Evolutionary conservation across 1,140 invertebrate genomes (phyloP).

Genomic region (Lepidurus packardi): DNA sequence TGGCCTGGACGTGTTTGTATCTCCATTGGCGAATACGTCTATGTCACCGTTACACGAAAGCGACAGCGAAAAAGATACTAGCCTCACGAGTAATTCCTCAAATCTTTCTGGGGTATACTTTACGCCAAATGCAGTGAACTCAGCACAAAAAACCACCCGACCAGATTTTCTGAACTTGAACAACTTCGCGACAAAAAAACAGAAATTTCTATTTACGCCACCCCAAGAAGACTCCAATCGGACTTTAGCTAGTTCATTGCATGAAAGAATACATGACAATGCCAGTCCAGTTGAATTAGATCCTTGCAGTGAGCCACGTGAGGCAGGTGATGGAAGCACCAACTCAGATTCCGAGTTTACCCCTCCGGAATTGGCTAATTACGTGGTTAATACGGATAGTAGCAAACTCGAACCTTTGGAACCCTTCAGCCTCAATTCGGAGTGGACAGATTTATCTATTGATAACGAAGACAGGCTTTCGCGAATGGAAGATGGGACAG

Average conservation of each 20-base stretch:
- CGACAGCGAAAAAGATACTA: not conserved
- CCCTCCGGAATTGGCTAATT: not conserved
- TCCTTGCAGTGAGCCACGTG: conserved; percentile 21
- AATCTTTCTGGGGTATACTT: not conserved
- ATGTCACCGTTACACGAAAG: conserved; percentile 28
- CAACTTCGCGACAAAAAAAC: conserved; percentile 36
- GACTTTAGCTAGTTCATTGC: not conserved
- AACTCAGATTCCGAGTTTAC: not conserved
- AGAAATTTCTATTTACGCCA: conserved; percentile 38
- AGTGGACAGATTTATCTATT: conserved; percentile 33
- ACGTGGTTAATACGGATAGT: not conserved
- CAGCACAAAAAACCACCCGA: conserved; percentile 3
- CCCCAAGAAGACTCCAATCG: conserved; percentile 35
- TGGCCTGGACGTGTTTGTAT: conserved; percentile 23
- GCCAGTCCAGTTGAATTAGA: conserved; percentile 16
- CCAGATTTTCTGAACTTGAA: conserved; percentile 42
- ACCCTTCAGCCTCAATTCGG: conserved; percentile 47
- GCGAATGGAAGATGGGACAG: conserved; percentile 35
- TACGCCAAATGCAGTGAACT: not conserved
- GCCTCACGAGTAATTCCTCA: not conserved
- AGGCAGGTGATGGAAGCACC: not conserved
- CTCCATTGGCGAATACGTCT: conserved; percentile 32
- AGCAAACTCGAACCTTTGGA: conserved; percentile 42
- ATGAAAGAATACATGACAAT: conserved; percentile 25
- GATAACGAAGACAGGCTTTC: conserved; percentile 35